Evolutionary conservation across 2,888 invertebrate genomes (phyloP).

Genomic region (Bellardia bayeri): DNA sequence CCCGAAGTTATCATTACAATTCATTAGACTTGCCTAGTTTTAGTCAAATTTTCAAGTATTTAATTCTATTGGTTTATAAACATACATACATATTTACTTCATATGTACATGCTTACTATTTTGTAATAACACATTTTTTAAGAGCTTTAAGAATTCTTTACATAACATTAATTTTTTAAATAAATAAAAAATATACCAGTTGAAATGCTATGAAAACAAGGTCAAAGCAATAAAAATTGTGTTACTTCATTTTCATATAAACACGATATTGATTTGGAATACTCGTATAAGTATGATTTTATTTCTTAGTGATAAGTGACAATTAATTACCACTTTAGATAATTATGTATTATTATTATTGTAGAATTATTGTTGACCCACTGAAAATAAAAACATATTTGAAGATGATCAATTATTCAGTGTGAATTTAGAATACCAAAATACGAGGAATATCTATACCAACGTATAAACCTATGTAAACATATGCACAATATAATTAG

Average conservation of each 20-base stretch:
- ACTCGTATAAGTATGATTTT: neutral
- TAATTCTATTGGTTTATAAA: too few relatives aligned
- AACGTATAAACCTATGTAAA: too few relatives aligned
- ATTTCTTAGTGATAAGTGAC: slow-evolving; percentile 27
- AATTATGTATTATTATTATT: neutral
- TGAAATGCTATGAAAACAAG: neutral
- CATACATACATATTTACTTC: too few relatives aligned
- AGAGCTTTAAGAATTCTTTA: neutral
- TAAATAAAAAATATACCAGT: neutral
- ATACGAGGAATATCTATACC: too few relatives aligned
- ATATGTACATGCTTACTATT: too few relatives aligned
- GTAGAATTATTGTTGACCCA: neutral
- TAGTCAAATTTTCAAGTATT: too few relatives aligned
- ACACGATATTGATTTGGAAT: neutral
- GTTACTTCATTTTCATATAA: neutral
- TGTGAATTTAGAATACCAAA: too few relatives aligned
- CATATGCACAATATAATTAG: neutral
- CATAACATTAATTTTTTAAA: neutral
- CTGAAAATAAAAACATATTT: neutral
- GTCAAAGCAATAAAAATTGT: neutral
- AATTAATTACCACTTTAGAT: slow-evolving; percentile 46
- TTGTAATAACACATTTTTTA: neutral
- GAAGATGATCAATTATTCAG: neutral
- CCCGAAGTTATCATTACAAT: too few relatives aligned
- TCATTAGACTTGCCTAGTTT: too few relatives aligned